Evolutionary conservation across 2,888 invertebrate species (phyloP).

Genomic region (Machimus rusticus): DNA sequence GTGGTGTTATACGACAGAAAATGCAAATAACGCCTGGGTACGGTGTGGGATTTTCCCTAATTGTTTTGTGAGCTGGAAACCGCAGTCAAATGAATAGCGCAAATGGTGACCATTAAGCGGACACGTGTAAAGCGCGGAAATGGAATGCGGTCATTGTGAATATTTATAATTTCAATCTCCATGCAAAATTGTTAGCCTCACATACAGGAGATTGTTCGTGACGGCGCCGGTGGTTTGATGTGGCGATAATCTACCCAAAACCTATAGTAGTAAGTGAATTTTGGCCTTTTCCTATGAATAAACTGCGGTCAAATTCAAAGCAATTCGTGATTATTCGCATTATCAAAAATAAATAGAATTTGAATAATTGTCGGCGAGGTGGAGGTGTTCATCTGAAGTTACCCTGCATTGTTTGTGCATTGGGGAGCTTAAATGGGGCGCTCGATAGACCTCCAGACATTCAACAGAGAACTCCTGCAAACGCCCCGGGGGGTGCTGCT

Average conservation of each 20-base stretch:
- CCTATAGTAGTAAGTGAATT: not conserved
- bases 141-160: not conserved
- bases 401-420: not conserved
- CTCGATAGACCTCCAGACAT: not conserved
- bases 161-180: not conserved
- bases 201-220: not conserved
- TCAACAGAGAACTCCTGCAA: not conserved
- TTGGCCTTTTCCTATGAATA: not conserved
- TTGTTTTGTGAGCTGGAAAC: slow-evolving; percentile 18
- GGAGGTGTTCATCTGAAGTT: not conserved
- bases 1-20: not conserved
- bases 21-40: not conserved
- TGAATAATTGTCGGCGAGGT: not conserved
- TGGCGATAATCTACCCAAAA: not conserved
- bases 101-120: not conserved
- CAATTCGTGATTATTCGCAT: not conserved
- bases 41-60: not conserved
- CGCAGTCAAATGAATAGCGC: slow-evolving; percentile 1
- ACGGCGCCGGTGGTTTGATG: not conserved
- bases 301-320: not conserved
- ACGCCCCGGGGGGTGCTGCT: not conserved
- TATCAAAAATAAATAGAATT: not conserved
- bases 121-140: not conserved
- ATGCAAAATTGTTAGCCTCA: not conserved
- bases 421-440: not conserved